Base-by-base conservation (phyloP, 2,797 vertebrate species). In the Holocentrus rufus region DNA sequence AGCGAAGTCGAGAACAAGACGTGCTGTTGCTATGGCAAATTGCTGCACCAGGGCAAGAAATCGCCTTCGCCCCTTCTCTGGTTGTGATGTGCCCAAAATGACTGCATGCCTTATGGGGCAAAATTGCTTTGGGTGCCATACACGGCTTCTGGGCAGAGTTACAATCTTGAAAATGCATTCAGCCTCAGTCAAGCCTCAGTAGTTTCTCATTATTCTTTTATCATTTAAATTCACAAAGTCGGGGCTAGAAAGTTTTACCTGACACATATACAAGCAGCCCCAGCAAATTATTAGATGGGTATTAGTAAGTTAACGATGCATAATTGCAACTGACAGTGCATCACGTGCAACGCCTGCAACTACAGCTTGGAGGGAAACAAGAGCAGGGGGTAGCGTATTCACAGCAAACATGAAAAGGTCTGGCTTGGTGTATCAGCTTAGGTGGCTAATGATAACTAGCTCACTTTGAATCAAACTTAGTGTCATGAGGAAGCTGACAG, bases 1-100 rank as follows among this genome's bases (percentile, higher is more conserved):
- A 23, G 47, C n/a, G 7, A n/a, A 54, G 39, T 23, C 62, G 56
- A 31, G 65, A 58, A 73, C 68, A 66, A 36, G 42, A 15, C 5
- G 14, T 44, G 14, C 42, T 44, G 42, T 44, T 44, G 42, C 13
- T 5, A 44, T 44, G 13, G 13, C 42, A 44, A 44, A 44, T 44
- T 44, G 15, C 42, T 44, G 14, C 11, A 15, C 42, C 42, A 44
- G 13, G 42, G 42, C 14, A 44, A 15, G 14, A 44, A 44, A 3
- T 13, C 14, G 5, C 42, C 42, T 14, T 15, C 15, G 13, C 13
- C 42, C 13, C 36, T 13, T 4, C 42, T 44, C 13, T 14, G 42
- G 5, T 13, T 5, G 14, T 36, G 3, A 50, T 31, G 31, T 9
- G 11, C 7, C n/a, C 3, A 10, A 56, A 49, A 65, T 52, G 11